Evolutionary conservation across 1,140 invertebrate genomes (phyloP), one percentile per base, ranked within the genome.

Genomic region (Caligus rogercresseyi): DNA sequence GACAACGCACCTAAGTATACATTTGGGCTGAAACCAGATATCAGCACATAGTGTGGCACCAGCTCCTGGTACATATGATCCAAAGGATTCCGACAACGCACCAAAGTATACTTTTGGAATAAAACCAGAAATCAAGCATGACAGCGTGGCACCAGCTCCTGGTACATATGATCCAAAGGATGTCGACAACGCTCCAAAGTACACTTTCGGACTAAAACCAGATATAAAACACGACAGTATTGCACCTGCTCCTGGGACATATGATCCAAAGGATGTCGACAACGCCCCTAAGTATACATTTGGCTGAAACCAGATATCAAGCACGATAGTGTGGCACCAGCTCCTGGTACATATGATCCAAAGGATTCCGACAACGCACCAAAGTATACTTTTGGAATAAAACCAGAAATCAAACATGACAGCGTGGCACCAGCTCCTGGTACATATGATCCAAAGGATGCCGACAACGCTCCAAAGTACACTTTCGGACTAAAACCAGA

Each of bases 11-110:
- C 53, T 18, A 7, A 54, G 7, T 7, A 54, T 13, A 11, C 53
- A 11, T 54, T 54, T 54, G 53, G 53, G 13, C 53, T 54, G 16
- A 54, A 54, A 54, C 53, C 53, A 18, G 53, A 54, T 13, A 11
- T 54, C 7, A 54, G 21, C 13, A 4, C 21, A 54, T 18, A 18
- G 16, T 11, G 53, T 54, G 16, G 53, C 53, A 11, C 53, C 53
- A 11, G 53, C 53, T 18, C 53, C 53, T 11, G 53, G 53, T 18
- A 54, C 53, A 7, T 54, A 54, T 54, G 53, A 54, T 11, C 7
- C 53, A 54, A 54, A 54, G 16, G 13, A 11, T 11, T 20, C 21
- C 21, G 13, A 54, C 21, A 7, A 7, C 7, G 7, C 53, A 18
- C 53, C 53, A 54, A 7, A 54, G 7, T 7, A 54, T n/a, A 54